Evolutionary conservation across 2,797 vertebrate genomes (phyloP), one percentile per base, ranked within the genome.

Genomic region (Ctenochaetus hawaiiensis): DNA sequence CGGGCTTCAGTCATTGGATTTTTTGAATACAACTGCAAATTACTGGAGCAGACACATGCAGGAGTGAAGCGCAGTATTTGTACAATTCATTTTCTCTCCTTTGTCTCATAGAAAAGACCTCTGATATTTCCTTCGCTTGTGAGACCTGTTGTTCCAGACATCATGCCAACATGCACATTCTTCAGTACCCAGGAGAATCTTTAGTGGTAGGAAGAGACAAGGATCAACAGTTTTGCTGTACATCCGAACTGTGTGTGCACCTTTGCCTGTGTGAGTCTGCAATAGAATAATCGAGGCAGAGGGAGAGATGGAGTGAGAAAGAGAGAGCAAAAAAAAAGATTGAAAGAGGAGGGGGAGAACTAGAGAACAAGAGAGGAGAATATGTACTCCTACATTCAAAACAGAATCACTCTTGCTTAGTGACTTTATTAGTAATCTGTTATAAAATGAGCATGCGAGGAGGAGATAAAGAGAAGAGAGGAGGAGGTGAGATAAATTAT

Each of bases 371-470:
- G n/a, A 23, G 37, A 67, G 49, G 58, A 11, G 22, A 73, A 72
- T 48, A 78, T 44, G 37, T 49, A 64, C 39, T 72, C 53, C 37
- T 63, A 6, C 60, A 64, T 70, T 59, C 57, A 62, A 80, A 67
- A 67, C 45, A 73, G 44, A 84, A 78, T 71, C 56, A 56, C 52
- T 86, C 68, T 62, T 81, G n/a, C 76, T 88, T 74, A 64, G 82
- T 75, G 71, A 86, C 75, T 89, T 88, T 83, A 86, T 90, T 83
- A 83, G 67, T 85, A 83, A 90, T 86, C 63, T 13, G 56, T 82
- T 87, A 60, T 63, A 79, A 57, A 66, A 58, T 49, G 51, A 53
- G 57, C 22, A 41, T 56, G 68, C 17, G 3, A 53, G 41, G 11
- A 30, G 26, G 26, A 30, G 20, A 59, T 49, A 68, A 22, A n/a